Percentiles rank a stretch among this genome's conserved stretches.
Evolutionary conservation across 2,888 invertebrate species (phyloP).

Genomic region (Clusia tigrina): DNA sequence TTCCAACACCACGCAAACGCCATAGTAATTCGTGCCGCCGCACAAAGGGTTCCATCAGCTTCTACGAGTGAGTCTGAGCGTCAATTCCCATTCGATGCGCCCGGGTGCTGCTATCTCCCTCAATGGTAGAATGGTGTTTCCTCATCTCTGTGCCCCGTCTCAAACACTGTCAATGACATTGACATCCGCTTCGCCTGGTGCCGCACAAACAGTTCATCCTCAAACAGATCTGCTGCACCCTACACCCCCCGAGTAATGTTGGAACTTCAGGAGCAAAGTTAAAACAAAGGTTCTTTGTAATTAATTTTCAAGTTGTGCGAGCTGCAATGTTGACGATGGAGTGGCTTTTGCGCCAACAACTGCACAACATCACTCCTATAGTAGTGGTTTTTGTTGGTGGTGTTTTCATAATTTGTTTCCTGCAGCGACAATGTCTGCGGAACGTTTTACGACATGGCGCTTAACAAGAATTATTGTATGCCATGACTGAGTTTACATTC

Average conservation of each 20-base stretch:
- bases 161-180: constrained; percentile 37
- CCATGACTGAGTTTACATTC: too few relatives aligned
- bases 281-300: constrained; percentile 8
- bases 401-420: background rate
- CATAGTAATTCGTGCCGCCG: too few relatives aligned
- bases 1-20: constrained; percentile 35
- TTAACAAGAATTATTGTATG: too few relatives aligned
- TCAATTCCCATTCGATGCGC: background rate
- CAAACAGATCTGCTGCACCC: constrained; percentile 2
- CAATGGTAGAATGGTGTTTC: too few relatives aligned
- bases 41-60: background rate
- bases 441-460: constrained; percentile 7
- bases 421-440: background rate
- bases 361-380: background rate
- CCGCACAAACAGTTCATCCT: background rate
- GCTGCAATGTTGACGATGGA: background rate
- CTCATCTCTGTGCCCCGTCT: too few relatives aligned
- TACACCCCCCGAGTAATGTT: background rate
- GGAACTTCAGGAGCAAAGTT: background rate
- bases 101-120: background rate
- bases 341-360: background rate
- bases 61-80: background rate
- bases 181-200: constrained; percentile 28
- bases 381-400: background rate
- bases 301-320: constrained; percentile 4